Evolutionary conservation across 1,140 invertebrate genomes (phyloP).

Genomic region (Cotesia vestalis): DNA sequence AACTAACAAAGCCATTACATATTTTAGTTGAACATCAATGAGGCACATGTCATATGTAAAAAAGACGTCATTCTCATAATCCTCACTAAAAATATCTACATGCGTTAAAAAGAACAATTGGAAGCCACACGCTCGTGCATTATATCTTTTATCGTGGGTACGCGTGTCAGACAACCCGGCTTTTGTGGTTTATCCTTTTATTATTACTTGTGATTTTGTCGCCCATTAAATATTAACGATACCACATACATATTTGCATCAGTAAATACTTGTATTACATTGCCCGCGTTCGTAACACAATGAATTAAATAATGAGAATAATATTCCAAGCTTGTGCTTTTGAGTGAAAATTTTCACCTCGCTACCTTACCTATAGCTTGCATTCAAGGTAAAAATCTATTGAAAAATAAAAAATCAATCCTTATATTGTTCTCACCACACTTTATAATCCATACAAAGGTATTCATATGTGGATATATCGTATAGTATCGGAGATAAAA

Average conservation of each 20-base stretch:
- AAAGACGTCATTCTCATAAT: no score
- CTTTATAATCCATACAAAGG: no score
- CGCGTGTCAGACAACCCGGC: conserved; percentile 34
- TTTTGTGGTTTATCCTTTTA: conserved; percentile 27
- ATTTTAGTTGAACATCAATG: no score
- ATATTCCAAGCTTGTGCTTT: neutral
- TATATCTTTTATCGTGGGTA: neutral
- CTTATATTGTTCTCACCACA: neutral
- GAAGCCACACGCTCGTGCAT: conserved; percentile 15
- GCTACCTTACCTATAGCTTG: no score
- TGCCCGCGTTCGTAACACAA: neutral
- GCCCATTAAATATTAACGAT: conserved; percentile 39
- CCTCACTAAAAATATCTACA: no score
- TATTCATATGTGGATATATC: neutral
- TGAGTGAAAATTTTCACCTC: neutral
- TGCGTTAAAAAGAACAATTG: conserved; percentile 40
- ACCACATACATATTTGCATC: neutral
- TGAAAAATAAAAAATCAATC: conserved; percentile 7
- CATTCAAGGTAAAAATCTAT: no score
- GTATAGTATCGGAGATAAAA: neutral
- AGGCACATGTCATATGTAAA: no score
- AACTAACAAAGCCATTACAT: no score
- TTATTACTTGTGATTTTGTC: conserved; percentile 19
- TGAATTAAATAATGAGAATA: no score
- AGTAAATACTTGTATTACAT: neutral